Conservation (phyloP, 2,797 vertebrate genomes). For the Oryzias sinensis region DNA sequence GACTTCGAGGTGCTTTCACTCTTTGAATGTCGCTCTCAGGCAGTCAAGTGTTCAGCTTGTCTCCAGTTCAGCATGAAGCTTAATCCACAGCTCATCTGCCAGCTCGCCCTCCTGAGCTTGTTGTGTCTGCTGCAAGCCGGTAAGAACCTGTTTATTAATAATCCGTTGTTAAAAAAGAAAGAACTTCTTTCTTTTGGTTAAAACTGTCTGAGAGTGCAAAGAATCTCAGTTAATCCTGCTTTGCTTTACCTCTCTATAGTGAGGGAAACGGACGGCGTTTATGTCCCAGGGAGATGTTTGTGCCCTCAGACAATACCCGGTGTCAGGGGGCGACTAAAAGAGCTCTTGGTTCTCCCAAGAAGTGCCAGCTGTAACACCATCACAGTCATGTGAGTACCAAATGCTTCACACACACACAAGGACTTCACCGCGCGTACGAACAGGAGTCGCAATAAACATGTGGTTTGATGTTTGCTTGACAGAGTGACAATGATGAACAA, state of each 20-base stretch:
- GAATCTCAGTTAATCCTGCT: constrained; percentile 3
- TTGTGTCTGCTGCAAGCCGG: constrained; percentile 58
- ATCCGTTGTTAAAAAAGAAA: not conserved
- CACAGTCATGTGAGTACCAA: constrained; percentile 77
- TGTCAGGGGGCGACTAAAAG: constrained; percentile 50
- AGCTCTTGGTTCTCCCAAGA: constrained; percentile 51
- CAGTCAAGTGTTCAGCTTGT: too few species aligned
- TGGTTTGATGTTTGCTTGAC: constrained; percentile 36
- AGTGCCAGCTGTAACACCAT: constrained; percentile 58
- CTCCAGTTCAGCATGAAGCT: constrained; percentile 51
- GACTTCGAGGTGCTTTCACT: not conserved
- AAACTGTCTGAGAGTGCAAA: not conserved
- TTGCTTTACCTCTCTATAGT: constrained; percentile 47
- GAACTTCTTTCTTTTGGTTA: not conserved
- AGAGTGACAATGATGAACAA: constrained; percentile 66
- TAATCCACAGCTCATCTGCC: constrained; percentile 21
- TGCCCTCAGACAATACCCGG: constrained; percentile 41
- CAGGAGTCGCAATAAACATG: constrained; percentile 16
- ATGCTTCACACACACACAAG: constrained; percentile 1
- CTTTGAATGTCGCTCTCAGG: too few species aligned
- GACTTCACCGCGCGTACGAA: not conserved
- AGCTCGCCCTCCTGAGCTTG: constrained; percentile 45
- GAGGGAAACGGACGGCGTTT: constrained; percentile 37
- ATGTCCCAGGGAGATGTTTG: constrained; percentile 74
- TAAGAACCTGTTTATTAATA: constrained; percentile 29